A percentile compares a stretch with the other conserved stretches of the same genome.
Conservation (phyloP, 2,113 vertebrate genomes). For the Rhinopomastus cyanomelas region DNA sequence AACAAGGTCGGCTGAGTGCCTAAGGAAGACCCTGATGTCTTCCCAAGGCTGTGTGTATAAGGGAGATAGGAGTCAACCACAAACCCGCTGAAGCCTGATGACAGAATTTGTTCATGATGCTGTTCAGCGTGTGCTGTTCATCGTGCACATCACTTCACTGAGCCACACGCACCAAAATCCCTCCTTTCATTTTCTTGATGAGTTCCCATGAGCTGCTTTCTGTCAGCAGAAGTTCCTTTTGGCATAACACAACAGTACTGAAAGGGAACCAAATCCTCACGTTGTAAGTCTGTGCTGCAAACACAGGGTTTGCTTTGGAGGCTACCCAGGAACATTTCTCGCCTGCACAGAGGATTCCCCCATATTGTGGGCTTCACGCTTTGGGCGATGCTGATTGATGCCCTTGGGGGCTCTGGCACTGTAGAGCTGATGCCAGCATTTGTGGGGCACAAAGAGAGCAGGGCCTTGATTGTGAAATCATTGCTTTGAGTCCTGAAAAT, state of each 20-base stretch:
- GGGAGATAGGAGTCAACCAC: neutral
- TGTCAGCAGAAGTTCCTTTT: neutral
- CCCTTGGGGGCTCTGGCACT: neutral
- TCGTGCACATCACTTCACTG: neutral
- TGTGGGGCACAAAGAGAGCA: neutral
- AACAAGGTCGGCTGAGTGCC: neutral
- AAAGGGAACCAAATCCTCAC: neutral
- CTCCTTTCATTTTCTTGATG: neutral
- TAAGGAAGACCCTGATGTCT: neutral
- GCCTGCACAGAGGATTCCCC: neutral
- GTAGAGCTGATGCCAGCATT: neutral
- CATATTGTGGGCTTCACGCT: neutral
- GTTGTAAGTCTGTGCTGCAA: neutral
- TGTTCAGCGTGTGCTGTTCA: neutral
- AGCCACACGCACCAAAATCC: neutral
- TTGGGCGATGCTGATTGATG: neutral
- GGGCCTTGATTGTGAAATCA: neutral
- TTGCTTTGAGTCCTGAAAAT: neutral
- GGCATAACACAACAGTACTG: neutral
- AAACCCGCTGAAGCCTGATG: neutral
- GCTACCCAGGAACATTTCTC: neutral
- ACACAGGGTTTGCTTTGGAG: neutral
- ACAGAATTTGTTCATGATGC: too few relatives aligned
- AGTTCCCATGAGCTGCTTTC: neutral
- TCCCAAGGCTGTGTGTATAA: neutral